Percentiles rank a stretch among this genome's conserved stretches.
Conservation (phyloP, 2,797 vertebrate genomes). For the Gymnoscopelus microlampas region DNA sequence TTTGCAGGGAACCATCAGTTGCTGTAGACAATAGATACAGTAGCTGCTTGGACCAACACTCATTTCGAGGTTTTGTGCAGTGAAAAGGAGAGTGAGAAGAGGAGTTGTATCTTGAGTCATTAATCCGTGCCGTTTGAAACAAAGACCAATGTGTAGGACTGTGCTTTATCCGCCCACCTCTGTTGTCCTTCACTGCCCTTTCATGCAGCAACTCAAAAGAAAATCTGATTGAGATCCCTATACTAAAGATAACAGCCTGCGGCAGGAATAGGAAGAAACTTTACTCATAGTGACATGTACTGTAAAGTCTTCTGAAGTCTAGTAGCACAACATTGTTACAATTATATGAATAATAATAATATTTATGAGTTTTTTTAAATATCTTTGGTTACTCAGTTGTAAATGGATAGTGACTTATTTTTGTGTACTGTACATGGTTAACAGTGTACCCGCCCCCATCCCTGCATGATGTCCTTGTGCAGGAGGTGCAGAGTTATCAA, state of each 20-base stretch:
- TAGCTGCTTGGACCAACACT: conserved; percentile 50
- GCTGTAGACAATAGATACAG: conserved; percentile 43
- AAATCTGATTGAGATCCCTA: conserved; percentile 36
- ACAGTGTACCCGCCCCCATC: too few relatives aligned
- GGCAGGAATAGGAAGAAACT: too few relatives aligned
- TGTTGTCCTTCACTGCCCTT: conserved; percentile 44
- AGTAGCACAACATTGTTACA: too few relatives aligned
- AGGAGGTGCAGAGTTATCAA: too few relatives aligned
- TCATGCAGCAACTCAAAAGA: conserved; percentile 24
- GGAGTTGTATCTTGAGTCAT: conserved; percentile 34
- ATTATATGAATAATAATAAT: too few relatives aligned
- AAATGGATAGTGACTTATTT: too few relatives aligned
- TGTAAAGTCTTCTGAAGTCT: too few relatives aligned
- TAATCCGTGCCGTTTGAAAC: conserved; percentile 27
- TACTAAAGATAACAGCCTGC: too few relatives aligned
- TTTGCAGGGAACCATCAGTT: conserved; percentile 51
- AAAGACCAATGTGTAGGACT: conserved; percentile 22
- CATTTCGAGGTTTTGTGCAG: conserved; percentile 48
- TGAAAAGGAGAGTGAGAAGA: conserved; percentile 49
- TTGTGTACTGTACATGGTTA: too few relatives aligned
- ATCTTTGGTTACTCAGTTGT: neutral
- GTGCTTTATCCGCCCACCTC: conserved; percentile 8
- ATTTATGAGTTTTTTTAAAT: too few relatives aligned
- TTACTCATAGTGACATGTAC: too few relatives aligned
- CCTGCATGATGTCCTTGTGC: too few relatives aligned